A percentile compares a stretch with the other conserved stretches of the same genome.
Conservation (phyloP, 2,797 vertebrate species). For the Bovichtus diacanthus region DNA sequence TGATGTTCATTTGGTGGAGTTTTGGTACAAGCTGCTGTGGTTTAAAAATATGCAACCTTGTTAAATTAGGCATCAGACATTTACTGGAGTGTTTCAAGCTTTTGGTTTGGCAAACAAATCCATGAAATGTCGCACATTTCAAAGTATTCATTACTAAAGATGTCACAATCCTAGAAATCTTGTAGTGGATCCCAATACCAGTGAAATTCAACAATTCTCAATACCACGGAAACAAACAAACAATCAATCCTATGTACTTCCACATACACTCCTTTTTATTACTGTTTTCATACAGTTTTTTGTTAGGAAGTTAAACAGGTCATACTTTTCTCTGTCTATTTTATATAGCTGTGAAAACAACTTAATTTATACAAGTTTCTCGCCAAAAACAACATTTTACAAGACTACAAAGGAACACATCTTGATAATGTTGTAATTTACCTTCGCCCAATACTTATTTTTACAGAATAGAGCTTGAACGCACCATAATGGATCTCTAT, state of each 20-base stretch:
- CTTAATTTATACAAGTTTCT: background rate
- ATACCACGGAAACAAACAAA: background rate
- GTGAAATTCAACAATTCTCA: too few species aligned
- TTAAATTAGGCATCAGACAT: background rate
- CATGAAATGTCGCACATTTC: constrained; percentile 8
- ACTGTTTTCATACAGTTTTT: background rate
- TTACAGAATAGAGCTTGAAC: background rate
- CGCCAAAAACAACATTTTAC: background rate
- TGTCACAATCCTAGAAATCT: too few species aligned
- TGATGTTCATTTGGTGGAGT: constrained; percentile 24
- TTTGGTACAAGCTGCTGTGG: constrained; percentile 19
- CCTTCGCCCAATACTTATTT: background rate
- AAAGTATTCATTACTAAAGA: background rate
- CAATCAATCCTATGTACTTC: background rate
- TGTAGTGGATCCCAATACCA: too few species aligned
- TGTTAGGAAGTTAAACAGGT: too few species aligned
- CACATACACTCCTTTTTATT: background rate
- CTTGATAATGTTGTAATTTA: background rate
- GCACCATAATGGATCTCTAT: background rate
- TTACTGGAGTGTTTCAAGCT: background rate
- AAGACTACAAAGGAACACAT: background rate
- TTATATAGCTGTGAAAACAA: too few species aligned
- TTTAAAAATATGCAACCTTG: constrained; percentile 31
- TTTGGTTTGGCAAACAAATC: background rate
- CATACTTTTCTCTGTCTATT: too few species aligned